Conservation (phyloP, 2,888 invertebrate genomes). For the Tryphoninae sp. region DNA sequence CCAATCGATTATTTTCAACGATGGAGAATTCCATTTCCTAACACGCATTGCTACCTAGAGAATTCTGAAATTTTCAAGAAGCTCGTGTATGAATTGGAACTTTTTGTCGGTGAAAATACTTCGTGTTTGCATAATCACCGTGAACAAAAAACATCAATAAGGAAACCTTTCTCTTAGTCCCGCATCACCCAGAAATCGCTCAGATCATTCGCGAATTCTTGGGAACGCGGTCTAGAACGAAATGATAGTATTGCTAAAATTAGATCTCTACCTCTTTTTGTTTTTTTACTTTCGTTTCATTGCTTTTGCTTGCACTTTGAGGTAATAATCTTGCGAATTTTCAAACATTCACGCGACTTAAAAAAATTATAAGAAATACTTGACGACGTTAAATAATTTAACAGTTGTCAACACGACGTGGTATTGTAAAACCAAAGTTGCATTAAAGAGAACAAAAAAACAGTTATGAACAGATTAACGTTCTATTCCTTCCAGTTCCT, state of each 20-base stretch:
- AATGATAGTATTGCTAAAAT: constrained; percentile 59
- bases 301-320: constrained; percentile 45
- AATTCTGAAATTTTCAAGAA: no score
- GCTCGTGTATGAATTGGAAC: no score
- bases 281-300: constrained; percentile 51
- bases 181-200: constrained; percentile 57
- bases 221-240: constrained; percentile 50
- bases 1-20: constrained; percentile 61
- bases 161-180: constrained; percentile 64
- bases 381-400: constrained; percentile 15
- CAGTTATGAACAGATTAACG: constrained; percentile 44
- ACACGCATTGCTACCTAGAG: no score
- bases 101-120: constrained; percentile 51
- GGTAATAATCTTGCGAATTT: constrained; percentile 43
- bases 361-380: constrained; percentile 19
- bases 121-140: constrained; percentile 26
- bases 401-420: constrained; percentile 49
- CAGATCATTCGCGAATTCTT: constrained; percentile 27
- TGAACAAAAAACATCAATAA: constrained; percentile 62
- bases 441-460: constrained; percentile 44
- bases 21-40: constrained; percentile 51
- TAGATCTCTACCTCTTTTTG: constrained; percentile 46
- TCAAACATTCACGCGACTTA: constrained; percentile 50
- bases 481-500: constrained; percentile 30
- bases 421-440: constrained; percentile 61